phyloP scores from a whole-genome alignment of 2,113 vertebrate genomes.

The Myanophis thanlyinensis region DNA sequence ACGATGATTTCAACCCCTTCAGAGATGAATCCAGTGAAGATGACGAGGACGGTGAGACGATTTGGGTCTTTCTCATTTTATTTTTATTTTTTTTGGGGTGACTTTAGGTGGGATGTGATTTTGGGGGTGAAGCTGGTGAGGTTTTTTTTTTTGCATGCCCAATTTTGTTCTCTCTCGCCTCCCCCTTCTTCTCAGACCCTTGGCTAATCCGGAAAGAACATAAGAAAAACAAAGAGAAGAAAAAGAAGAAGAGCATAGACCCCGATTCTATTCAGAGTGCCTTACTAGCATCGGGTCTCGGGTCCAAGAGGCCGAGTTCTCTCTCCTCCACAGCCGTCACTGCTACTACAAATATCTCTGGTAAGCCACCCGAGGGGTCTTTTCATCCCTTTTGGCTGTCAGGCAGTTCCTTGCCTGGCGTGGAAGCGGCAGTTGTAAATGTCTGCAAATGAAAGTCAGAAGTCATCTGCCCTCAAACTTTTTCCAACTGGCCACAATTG shows the following conservation, averaged over 20 bases:
- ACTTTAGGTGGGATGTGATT: not conserved
- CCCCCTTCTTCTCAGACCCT: conserved; percentile 77
- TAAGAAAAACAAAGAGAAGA: conserved; percentile 92
- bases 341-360: conserved; percentile 69
- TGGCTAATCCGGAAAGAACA: conserved; percentile 97
- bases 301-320: conserved; percentile 88
- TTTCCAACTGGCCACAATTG: not conserved
- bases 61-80: not conserved
- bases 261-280: conserved; percentile 99
- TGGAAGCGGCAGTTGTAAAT: not conserved
- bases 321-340: conserved; percentile 79
- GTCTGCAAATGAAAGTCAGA: not conserved
- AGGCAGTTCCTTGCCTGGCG: not conserved
- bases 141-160: not conserved
- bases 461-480: not conserved
- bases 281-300: conserved; percentile 97
- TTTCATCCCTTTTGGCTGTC: not conserved
- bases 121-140: not conserved
- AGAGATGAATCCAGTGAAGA: conserved; percentile 94
- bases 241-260: conserved; percentile 91
- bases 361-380: conserved; percentile 32
- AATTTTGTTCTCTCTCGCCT: not conserved
- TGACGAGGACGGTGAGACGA: conserved; percentile 87
- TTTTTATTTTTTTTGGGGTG: too few relatives aligned
- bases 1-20: conserved; percentile 96